Evolutionary conservation across 2,113 vertebrate species (phyloP).

Genomic region (Sclerurus mexicanus): DNA sequence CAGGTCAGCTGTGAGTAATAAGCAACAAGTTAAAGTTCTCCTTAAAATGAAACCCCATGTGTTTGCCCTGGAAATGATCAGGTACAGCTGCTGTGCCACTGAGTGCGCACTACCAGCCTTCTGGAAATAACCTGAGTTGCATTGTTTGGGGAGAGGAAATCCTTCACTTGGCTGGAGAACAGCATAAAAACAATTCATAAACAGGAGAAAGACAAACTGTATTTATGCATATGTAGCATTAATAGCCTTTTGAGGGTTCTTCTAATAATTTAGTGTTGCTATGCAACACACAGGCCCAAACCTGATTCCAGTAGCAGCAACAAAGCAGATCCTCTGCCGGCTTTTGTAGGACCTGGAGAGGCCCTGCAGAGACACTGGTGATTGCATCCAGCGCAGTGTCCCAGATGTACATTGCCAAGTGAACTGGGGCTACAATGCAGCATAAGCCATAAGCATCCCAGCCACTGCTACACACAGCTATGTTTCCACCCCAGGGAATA

Average conservation of each 20-base stretch:
- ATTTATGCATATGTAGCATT: conserved; percentile 12
- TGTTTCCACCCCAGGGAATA: background rate
- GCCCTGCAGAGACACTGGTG: background rate
- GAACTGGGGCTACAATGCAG: background rate
- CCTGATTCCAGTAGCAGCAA: background rate
- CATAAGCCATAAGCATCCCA: background rate
- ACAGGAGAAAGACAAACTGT: background rate
- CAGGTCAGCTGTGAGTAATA: background rate
- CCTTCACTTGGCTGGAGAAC: background rate
- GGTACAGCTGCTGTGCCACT: background rate
- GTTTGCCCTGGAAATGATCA: background rate
- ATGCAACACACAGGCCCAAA: background rate
- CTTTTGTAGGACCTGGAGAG: background rate
- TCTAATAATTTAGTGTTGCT: conserved; percentile 28
- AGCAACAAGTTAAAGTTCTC: background rate
- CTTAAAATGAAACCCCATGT: background rate
- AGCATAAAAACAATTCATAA: background rate
- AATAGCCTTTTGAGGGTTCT: background rate
- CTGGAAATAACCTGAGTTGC: background rate
- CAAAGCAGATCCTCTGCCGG: background rate
- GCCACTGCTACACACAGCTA: accelerated
- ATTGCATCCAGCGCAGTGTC: background rate
- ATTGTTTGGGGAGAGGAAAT: conserved; percentile 7
- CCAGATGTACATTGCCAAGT: background rate
- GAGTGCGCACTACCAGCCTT: background rate